Conservation (phyloP, 2,113 vertebrate species). For the Nothoprocta pentlandii region DNA sequence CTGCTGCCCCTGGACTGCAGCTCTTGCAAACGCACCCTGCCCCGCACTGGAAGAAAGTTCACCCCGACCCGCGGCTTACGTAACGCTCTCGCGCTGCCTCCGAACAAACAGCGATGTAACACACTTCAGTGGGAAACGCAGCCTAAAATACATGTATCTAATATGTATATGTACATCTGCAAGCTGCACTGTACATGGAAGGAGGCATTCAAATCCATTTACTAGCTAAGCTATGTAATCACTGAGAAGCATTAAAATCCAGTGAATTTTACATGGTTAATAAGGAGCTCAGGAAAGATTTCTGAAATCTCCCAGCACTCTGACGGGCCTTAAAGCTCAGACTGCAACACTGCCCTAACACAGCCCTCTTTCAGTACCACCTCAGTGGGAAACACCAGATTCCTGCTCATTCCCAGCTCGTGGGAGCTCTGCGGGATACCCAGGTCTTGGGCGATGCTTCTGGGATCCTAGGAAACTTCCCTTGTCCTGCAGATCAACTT, state of each 20-base stretch:
- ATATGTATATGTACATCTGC: neutral
- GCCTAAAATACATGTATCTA: neutral
- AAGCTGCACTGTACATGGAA: rapidly evolving
- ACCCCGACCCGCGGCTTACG: neutral
- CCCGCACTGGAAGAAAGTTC: neutral
- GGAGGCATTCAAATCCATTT: rapidly evolving
- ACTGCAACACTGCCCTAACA: neutral
- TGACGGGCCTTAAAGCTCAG: neutral
- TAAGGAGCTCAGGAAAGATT: neutral
- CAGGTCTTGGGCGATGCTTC: neutral
- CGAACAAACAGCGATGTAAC: neutral
- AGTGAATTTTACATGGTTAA: neutral
- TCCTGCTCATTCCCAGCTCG: neutral
- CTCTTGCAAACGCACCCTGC: constrained; percentile 7
- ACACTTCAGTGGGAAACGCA: neutral
- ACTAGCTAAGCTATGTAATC: neutral
- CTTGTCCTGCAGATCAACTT: neutral
- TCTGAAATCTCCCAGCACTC: rapidly evolving
- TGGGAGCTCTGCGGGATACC: neutral
- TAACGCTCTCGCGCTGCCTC: rapidly evolving
- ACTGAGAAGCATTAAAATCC: neutral
- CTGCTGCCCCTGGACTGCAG: neutral
- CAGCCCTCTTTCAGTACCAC: neutral
- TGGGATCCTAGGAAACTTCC: neutral
- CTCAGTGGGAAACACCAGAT: neutral